Evolutionary conservation across 2,888 invertebrate species (phyloP), one percentile per base, ranked within the genome.

Genomic region (Colostygia pectinataria): DNA sequence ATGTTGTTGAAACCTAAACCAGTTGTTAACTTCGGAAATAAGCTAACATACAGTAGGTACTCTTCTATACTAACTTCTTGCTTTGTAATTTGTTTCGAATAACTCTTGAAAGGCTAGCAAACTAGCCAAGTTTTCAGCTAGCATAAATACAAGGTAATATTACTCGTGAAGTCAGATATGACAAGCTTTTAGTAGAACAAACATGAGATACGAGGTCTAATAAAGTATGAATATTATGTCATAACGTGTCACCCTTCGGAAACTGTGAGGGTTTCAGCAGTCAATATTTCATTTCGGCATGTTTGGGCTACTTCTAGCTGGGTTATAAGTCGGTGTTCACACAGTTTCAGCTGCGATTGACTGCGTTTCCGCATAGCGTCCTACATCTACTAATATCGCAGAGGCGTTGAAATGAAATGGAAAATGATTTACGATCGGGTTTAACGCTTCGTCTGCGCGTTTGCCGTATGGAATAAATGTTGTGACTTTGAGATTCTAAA

Each of bases 251-350:
- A 52, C 67, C 70, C 71, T 37, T 63, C 62, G 59, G 43, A 46
- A 32, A 38, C 33, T 29, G 25, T 56, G 57, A 57, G 62, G 69
- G 71, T 76, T 78, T 70, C 61, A 51, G 53, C 58, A 56, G 48
- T 60, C 71, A 65, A 79, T 77, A 77, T 83, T 83, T 81, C 77
- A 83, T 77, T 75, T 77, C 68, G 62, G 61, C 69, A 51, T 76
- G 73, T 74, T 72, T 67, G 68, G 67, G 57, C 57, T 74, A 44
- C 44, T 36, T 34, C 4, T 10, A 28, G 45, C 23, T 45, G 44
- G 70, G 64, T 43, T 69, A 62, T 71, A 74, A 76, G 65, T 59
- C 63, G 58, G 56, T 63, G 61, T 62, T 68, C 65, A 61, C 65
- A 61, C 59, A 72, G 41, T 61, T 24, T 33, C 31, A 41, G 58